Conservation (phyloP, 2,888 invertebrate species). For the Volucella zonaria region DNA sequence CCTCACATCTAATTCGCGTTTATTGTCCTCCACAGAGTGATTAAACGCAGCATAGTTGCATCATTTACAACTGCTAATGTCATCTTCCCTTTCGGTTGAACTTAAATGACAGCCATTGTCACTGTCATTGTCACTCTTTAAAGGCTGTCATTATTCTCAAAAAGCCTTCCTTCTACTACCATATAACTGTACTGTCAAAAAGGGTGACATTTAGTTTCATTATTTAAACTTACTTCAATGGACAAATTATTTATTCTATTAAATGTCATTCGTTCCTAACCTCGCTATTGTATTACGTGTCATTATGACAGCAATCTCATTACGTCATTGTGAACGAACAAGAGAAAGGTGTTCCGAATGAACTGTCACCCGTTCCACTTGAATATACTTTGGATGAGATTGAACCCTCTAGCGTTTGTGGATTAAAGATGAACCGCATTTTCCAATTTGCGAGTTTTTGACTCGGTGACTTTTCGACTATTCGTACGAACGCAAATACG, state of each 20-base stretch:
- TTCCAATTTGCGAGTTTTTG: conserved; percentile 20
- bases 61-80: conserved; percentile 45
- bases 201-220: conserved; percentile 26
- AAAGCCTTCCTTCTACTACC: no score
- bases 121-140: neutral
- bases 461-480: conserved; percentile 13
- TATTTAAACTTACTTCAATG: conserved; percentile 45
- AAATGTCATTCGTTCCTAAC: conserved; percentile 2
- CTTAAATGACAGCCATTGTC: neutral
- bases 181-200: neutral
- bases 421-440: conserved; percentile 41
- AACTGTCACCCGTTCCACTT: no score
- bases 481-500: neutral
- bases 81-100: conserved; percentile 1
- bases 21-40: conserved; percentile 56
- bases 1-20: conserved; percentile 57
- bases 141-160: no score
- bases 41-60: conserved; percentile 53
- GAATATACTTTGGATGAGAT: neutral
- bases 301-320: conserved; percentile 24
- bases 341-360: neutral
- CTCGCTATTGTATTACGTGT: neutral
- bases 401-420: conserved; percentile 5
- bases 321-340: conserved; percentile 17
- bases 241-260: conserved; percentile 43